Evolutionary conservation across 2,113 vertebrate genomes (phyloP).

Genomic region (Diadophis punctatus): DNA sequence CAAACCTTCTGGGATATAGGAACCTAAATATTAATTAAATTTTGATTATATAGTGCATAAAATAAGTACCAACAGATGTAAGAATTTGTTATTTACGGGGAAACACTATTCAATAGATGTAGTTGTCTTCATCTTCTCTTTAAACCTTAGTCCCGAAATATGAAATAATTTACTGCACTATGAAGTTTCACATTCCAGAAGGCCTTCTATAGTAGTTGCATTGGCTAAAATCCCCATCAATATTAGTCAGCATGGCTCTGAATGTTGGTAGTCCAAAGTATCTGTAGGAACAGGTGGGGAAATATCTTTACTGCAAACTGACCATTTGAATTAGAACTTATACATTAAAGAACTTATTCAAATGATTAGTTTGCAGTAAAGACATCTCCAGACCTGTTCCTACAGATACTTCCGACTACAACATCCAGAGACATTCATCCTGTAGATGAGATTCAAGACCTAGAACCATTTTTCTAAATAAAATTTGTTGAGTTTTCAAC

Average conservation of each 20-base stretch:
- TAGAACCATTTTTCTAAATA: background rate
- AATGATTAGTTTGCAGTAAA: background rate
- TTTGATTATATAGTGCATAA: background rate
- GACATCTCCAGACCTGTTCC: background rate
- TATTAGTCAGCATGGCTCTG: background rate
- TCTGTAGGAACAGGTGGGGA: background rate
- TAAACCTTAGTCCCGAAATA: background rate
- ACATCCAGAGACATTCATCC: background rate
- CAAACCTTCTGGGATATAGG: slow-evolving; percentile 69
- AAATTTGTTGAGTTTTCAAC: background rate
- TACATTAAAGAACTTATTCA: background rate
- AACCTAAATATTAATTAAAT: slow-evolving; percentile 53
- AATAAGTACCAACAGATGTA: background rate
- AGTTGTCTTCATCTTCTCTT: background rate
- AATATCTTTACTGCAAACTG: accelerated
- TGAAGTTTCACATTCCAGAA: background rate
- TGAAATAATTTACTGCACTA: background rate
- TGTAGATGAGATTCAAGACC: background rate
- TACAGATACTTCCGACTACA: background rate
- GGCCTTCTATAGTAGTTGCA: background rate
- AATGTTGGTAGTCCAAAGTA: background rate
- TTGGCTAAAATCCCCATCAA: background rate
- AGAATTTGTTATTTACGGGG: background rate
- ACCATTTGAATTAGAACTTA: background rate
- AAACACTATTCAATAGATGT: background rate